Percentiles rank a stretch among this genome's conserved stretches.
Evolutionary conservation across 2,113 vertebrate genomes (phyloP).

Genomic region (Eudyptes chrysolophus): DNA sequence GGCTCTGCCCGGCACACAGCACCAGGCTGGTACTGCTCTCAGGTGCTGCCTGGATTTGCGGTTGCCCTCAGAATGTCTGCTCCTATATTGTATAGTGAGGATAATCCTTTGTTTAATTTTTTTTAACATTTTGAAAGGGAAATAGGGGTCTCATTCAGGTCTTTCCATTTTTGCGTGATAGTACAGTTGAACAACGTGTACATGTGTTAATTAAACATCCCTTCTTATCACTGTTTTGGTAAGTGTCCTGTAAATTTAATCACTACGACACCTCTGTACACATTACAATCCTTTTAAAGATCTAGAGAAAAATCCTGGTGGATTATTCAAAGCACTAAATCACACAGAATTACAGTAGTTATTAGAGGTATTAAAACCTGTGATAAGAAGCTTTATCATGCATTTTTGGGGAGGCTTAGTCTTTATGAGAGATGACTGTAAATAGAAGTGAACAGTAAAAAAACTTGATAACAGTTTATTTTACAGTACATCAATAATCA

Average conservation of each 20-base stretch:
- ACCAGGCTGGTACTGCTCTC: neutral
- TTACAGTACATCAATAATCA: conserved; percentile 55
- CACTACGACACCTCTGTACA: conserved; percentile 63
- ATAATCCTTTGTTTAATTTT: conserved; percentile 64
- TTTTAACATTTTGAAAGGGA: conserved; percentile 41
- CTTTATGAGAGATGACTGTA: conserved; percentile 56
- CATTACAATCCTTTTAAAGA: conserved; percentile 70
- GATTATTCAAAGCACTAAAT: conserved; percentile 70
- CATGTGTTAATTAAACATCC: conserved; percentile 46
- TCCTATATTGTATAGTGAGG: neutral
- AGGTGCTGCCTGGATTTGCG: neutral
- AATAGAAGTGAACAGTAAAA: conserved; percentile 61
- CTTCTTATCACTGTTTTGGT: conserved; percentile 63
- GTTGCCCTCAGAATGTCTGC: conserved; percentile 25
- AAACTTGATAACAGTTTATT: conserved; percentile 37
- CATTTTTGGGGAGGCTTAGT: conserved; percentile 55
- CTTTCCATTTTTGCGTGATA: conserved; percentile 28
- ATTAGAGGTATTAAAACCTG: conserved; percentile 65
- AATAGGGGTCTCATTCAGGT: conserved; percentile 15
- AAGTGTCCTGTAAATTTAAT: conserved; percentile 63
- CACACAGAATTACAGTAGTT: conserved; percentile 67
- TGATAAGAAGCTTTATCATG: conserved; percentile 66
- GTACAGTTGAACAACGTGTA: conserved; percentile 18
- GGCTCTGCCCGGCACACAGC: neutral
- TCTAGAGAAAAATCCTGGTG: conserved; percentile 71